A percentile compares a stretch with the other conserved stretches of the same genome.
Evolutionary conservation across 2,888 invertebrate genomes (phyloP).

Genomic region (Drosophila nigritarsus): DNA sequence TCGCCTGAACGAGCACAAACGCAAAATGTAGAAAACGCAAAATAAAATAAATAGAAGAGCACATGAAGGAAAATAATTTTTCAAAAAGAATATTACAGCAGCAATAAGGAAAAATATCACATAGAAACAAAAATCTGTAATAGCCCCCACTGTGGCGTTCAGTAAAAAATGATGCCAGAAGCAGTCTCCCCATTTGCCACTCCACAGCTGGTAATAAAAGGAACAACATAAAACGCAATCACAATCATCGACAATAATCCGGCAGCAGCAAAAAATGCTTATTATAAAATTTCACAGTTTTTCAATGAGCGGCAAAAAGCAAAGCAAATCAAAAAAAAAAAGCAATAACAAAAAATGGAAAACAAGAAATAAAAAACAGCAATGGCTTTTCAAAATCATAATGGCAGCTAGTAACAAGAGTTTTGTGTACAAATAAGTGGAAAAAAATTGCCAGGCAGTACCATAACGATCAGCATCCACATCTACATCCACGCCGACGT

Average conservation of each 20-base stretch:
- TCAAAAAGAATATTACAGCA: slow-evolving; percentile 74
- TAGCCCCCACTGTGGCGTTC: slow-evolving; percentile 32
- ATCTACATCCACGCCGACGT: slow-evolving; percentile 16
- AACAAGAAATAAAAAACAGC: slow-evolving; percentile 52
- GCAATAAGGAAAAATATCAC: slow-evolving; percentile 44
- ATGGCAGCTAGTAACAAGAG: slow-evolving; percentile 84
- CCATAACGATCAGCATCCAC: slow-evolving; percentile 56
- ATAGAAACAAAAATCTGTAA: slow-evolving; percentile 37
- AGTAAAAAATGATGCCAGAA: slow-evolving; percentile 22
- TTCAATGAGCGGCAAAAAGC: slow-evolving; percentile 74
- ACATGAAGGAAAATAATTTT: slow-evolving; percentile 63
- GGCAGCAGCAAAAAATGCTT: slow-evolving; percentile 81
- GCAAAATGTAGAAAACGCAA: slow-evolving; percentile 24
- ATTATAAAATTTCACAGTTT: slow-evolving; percentile 84
- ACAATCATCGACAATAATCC: slow-evolving; percentile 83
- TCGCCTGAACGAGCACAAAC: slow-evolving; percentile 61
- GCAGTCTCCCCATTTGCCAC: slow-evolving; percentile 15
- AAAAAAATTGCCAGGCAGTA: slow-evolving; percentile 57
- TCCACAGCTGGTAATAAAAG: slow-evolving; percentile 67
- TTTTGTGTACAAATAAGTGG: slow-evolving; percentile 78
- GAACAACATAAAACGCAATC: slow-evolving; percentile 81
- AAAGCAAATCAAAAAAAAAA: slow-evolving; percentile 28
- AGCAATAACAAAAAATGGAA: slow-evolving; percentile 22
- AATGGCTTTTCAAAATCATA: slow-evolving; percentile 84
- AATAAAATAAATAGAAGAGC: slow-evolving; percentile 30